These are phyloP conservation scores for Cremastinae sp. DNA, from an alignment of 2,888 invertebrate genomes.

Conservation along the genomic window DNA sequence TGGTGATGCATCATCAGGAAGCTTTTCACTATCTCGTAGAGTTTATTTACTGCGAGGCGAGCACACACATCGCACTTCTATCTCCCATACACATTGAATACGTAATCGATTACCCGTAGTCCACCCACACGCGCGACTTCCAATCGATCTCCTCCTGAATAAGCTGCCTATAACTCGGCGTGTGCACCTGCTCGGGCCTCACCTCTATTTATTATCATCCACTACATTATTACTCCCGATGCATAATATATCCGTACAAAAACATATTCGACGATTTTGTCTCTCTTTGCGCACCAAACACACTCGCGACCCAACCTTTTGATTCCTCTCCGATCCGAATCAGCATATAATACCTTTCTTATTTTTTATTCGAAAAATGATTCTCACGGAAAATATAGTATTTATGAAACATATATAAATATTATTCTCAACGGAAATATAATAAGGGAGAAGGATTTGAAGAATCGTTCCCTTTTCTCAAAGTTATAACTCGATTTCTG, in stretches of 20 bases:
- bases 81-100: slow-evolving; percentile 53
- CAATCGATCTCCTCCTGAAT: slow-evolving; percentile 60
- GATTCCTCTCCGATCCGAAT: slow-evolving; percentile 18
- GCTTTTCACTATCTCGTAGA: slow-evolving; percentile 49
- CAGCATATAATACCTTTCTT: too few relatives aligned
- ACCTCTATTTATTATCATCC: slow-evolving; percentile 50
- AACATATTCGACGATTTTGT: slow-evolving; percentile 29
- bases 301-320: slow-evolving; percentile 49
- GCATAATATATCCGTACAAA: slow-evolving; percentile 24
- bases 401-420: too few relatives aligned
- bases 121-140: slow-evolving; percentile 60
- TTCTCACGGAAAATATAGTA: too few relatives aligned
- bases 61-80: slow-evolving; percentile 38
- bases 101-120: slow-evolving; percentile 61
- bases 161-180: slow-evolving; percentile 54
- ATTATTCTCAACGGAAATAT: slow-evolving; percentile 4
- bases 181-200: slow-evolving; percentile 58
- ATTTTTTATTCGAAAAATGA: too few relatives aligned
- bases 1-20: slow-evolving; percentile 46
- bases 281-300: too few relatives aligned
- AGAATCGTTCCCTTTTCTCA: too few relatives aligned
- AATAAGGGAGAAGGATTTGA: too few relatives aligned
- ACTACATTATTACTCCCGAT: slow-evolving; percentile 41
- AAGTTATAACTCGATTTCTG: not conserved
- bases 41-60: slow-evolving; percentile 27